Percentiles rank a stretch among this genome's conserved stretches.
These are phyloP conservation scores for Plecotus auritus DNA, from an alignment of 2,113 vertebrate species.

Conservation along the genomic window DNA sequence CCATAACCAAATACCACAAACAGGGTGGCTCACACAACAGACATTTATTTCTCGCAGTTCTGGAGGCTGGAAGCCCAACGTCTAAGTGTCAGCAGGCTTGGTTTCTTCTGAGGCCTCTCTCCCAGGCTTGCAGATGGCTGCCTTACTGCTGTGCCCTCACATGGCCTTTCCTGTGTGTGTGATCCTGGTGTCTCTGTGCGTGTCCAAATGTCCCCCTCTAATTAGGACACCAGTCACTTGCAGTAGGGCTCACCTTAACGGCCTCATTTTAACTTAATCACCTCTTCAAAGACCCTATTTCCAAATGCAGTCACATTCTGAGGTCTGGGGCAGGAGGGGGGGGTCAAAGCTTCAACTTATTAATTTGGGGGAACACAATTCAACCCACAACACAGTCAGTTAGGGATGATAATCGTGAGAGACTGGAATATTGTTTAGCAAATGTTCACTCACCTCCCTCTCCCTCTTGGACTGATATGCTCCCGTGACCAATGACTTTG, in stretches of 20 bases:
- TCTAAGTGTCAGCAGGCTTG: background rate
- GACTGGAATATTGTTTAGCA: background rate
- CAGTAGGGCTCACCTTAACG: background rate
- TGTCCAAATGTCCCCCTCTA: background rate
- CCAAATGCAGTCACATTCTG: background rate
- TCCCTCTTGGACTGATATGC: background rate
- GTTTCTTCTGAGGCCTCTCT: background rate
- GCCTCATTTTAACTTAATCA: background rate
- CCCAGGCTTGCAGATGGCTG: background rate
- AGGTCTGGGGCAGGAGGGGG: background rate
- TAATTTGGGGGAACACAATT: background rate
- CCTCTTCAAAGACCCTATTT: background rate
- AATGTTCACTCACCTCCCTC: background rate
- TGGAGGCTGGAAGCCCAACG: background rate
- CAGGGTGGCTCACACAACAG: background rate
- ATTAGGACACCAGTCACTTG: background rate
- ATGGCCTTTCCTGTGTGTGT: background rate
- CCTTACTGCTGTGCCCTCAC: background rate
- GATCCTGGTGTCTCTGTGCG: background rate
- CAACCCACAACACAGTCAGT: background rate
- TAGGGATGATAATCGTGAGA: background rate
- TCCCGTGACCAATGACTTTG: background rate
- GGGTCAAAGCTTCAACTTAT: background rate
- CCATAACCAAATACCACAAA: background rate
- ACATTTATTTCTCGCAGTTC: background rate